Base-by-base conservation (phyloP, 2,888 invertebrate genomes). In the Thera obeliscata region DNA sequence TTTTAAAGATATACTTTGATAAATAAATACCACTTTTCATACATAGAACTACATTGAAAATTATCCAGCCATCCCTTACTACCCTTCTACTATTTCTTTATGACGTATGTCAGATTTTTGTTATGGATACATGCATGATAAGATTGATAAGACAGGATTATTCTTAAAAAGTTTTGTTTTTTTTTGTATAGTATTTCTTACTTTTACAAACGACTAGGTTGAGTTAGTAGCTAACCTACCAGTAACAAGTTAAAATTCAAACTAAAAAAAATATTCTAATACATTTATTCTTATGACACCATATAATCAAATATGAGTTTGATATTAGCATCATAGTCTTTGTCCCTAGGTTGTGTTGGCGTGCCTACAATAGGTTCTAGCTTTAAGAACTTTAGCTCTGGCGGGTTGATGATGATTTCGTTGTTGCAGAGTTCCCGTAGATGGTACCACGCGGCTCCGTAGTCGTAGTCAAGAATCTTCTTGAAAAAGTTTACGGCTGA, bases 401-500 rank as follows among this genome's bases (percentile, higher is more conserved):
- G 88, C 0, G 89, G 86, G 0, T 64, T 7, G 0, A 87, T 65
- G 0, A 74, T 67, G 0, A 65, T 38, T 8, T 80, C 75, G 78
- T 89, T 89, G 67, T 73, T 63, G 78, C 91, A 88, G 3, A 91
- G 71, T 9, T 64, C 68, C 0, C 89, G 81, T 1, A 94, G 80
- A 66, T 87, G 86, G 57, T 78, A 80, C 90, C 88, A 94, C 41
- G 84, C 78, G 2, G 84, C 83, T 35, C 89, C 87, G 78, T 87
- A 86, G 78, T 95, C 94, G 80, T 93, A 93, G 3, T 81, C 78
- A 3, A 93, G 79, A 59, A 95, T 83, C 4, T 81, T 83, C 79
- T 90, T 90, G 85, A 94, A 95, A 83, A 95, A 94, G 49, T 86
- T 79, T 12, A 95, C 82, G 2, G 95, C 95, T 36, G 89, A 85